Evolutionary conservation across 2,797 vertebrate species (phyloP).

Genomic region (Agapornis canus): DNA sequence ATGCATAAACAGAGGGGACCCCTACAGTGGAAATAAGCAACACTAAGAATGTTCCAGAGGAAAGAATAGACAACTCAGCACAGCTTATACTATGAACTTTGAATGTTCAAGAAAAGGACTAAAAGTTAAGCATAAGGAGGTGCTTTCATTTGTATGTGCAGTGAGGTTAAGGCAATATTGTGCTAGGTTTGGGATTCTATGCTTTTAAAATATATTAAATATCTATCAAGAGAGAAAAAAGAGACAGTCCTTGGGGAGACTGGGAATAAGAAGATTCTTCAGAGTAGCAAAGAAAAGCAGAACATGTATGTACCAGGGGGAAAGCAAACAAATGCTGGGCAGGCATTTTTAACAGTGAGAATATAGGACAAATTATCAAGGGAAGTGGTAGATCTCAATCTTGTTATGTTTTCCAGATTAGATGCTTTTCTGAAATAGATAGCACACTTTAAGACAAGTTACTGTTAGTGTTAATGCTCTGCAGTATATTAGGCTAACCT

Average conservation of each 20-base stretch:
- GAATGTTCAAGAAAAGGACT: neutral
- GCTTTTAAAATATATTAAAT: neutral
- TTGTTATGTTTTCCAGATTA: neutral
- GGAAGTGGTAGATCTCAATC: neutral
- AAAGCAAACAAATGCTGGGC: neutral
- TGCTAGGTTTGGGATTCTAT: neutral
- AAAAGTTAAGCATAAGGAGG: neutral
- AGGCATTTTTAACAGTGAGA: neutral
- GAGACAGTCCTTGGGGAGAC: neutral
- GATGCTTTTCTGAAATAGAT: neutral
- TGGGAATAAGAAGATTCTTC: neutral
- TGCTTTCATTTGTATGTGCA: neutral
- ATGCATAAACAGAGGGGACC: neutral
- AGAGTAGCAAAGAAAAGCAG: neutral
- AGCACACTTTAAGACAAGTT: accelerated
- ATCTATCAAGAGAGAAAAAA: neutral
- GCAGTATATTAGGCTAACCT: neutral
- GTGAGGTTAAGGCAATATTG: neutral
- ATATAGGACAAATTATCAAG: neutral
- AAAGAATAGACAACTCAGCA: neutral
- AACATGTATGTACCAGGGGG: accelerated
- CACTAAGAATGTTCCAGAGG: neutral
- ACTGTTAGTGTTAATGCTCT: neutral
- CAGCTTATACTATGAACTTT: neutral
- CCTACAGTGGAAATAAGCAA: neutral